Evolutionary conservation across 2,888 invertebrate species (phyloP).

Genomic region (Lordiphosa fenestrarum): DNA sequence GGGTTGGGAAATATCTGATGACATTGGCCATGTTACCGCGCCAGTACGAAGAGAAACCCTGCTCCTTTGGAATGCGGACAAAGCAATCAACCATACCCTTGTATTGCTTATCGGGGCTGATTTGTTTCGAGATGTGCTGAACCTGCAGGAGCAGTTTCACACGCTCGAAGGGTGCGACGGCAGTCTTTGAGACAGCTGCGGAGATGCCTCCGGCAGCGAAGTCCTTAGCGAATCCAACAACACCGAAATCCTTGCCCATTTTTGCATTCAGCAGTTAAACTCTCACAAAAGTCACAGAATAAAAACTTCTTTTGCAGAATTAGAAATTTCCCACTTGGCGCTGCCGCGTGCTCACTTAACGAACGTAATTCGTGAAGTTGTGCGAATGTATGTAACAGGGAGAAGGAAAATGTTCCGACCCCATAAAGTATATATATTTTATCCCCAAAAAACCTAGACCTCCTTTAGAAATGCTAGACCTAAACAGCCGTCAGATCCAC

Average conservation of each 20-base stretch:
- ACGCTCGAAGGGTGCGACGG: slow-evolving; percentile 97
- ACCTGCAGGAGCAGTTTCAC: slow-evolving; percentile 97
- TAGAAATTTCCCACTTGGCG: slow-evolving; percentile 70
- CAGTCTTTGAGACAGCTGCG: slow-evolving; percentile 96
- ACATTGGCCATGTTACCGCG: too few relatives aligned
- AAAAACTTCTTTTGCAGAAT: slow-evolving; percentile 79
- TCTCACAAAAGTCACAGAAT: slow-evolving; percentile 79
- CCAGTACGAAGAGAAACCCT: too few relatives aligned
- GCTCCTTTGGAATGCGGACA: too few relatives aligned
- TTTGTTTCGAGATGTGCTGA: slow-evolving; percentile 95
- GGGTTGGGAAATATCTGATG: too few relatives aligned
- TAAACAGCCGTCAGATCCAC: too few relatives aligned
- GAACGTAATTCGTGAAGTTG: slow-evolving; percentile 79
- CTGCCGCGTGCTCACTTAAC: slow-evolving; percentile 80
- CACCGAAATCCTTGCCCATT: slow-evolving; percentile 84
- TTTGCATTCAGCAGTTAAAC: slow-evolving; percentile 76
- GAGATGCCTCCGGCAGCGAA: slow-evolving; percentile 95
- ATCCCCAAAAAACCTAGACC: too few relatives aligned
- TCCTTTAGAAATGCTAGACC: too few relatives aligned
- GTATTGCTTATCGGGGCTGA: too few relatives aligned
- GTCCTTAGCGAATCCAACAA: slow-evolving; percentile 92
- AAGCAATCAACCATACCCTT: too few relatives aligned
- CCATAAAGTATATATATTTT: too few relatives aligned
- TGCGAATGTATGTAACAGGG: too few relatives aligned
- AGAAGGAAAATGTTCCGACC: too few relatives aligned